Evolutionary conservation across 2,888 invertebrate species (phyloP).

Genomic region (Drosophila infuscata): DNA sequence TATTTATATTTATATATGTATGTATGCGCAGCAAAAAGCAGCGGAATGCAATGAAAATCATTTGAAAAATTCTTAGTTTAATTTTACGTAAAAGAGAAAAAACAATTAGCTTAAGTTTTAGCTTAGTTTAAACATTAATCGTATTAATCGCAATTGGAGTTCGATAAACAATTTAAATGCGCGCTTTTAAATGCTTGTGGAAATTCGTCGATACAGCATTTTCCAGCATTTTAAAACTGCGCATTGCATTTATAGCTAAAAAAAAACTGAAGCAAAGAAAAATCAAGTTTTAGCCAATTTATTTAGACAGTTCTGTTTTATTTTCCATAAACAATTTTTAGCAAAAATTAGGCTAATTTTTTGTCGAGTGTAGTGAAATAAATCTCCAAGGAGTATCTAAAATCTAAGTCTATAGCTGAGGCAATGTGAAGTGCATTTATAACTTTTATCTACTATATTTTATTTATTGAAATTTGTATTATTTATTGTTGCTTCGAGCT

Average conservation of each 20-base stretch:
- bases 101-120: conserved; percentile 44
- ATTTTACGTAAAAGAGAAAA: conserved; percentile 37
- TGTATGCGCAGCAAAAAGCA: conserved; percentile 24
- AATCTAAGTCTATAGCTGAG: conserved; percentile 63
- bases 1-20: conserved; percentile 1
- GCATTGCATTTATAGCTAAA: conserved; percentile 69
- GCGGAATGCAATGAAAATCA: conserved; percentile 56
- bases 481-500: conserved; percentile 59
- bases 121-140: conserved; percentile 41
- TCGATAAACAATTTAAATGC: conserved; percentile 61
- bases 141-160: conserved; percentile 14
- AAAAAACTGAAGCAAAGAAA: conserved; percentile 15
- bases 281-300: conserved; percentile 36
- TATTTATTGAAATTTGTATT: conserved; percentile 55
- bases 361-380: conserved; percentile 44
- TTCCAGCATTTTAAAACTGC: conserved; percentile 80
- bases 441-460: conserved; percentile 50
- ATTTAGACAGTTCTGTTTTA: conserved; percentile 26
- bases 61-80: conserved; percentile 64
- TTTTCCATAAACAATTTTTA: conserved; percentile 34
- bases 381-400: conserved; percentile 57
- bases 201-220: conserved; percentile 24
- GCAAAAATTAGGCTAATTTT: conserved; percentile 65
- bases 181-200: conserved; percentile 79
- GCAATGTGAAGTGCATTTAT: conserved; percentile 72